Evolutionary conservation across 2,797 vertebrate species (phyloP).

Genomic region (Calcarius lapponicus): DNA sequence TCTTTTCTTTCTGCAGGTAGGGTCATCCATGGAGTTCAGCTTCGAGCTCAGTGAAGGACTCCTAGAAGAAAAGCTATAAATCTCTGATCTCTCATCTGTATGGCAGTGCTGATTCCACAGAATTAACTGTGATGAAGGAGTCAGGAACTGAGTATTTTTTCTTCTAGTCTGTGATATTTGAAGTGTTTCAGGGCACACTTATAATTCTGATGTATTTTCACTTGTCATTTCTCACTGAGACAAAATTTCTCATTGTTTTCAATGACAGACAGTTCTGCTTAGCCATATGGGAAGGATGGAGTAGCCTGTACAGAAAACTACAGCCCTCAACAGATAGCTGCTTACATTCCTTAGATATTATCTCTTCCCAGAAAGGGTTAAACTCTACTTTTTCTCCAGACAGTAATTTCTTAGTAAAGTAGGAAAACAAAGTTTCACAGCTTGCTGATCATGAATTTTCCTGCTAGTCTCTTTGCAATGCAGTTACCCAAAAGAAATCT

Average conservation of each 20-base stretch:
- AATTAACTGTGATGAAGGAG: neutral
- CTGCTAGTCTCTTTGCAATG: neutral
- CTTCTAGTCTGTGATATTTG: neutral
- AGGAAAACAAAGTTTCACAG: neutral
- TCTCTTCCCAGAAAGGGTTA: neutral
- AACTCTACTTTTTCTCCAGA: neutral
- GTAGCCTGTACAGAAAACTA: neutral
- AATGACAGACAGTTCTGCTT: neutral
- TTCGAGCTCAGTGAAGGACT: neutral
- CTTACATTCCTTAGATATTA: neutral
- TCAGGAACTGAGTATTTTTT: neutral
- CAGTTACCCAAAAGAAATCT: neutral
- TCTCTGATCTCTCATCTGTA: neutral
- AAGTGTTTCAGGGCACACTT: neutral
- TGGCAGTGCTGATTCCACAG: neutral
- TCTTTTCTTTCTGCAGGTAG: neutral
- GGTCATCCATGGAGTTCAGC: neutral
- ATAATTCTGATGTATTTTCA: neutral
- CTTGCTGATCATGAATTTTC: neutral
- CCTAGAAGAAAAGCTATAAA: neutral
- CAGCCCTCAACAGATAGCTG: neutral
- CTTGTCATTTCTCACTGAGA: neutral
- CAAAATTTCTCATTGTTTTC: neutral
- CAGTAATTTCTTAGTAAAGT: neutral
- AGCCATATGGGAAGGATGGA: neutral